Conservation (phyloP, 2,113 vertebrate species). For the Calypte anna region DNA sequence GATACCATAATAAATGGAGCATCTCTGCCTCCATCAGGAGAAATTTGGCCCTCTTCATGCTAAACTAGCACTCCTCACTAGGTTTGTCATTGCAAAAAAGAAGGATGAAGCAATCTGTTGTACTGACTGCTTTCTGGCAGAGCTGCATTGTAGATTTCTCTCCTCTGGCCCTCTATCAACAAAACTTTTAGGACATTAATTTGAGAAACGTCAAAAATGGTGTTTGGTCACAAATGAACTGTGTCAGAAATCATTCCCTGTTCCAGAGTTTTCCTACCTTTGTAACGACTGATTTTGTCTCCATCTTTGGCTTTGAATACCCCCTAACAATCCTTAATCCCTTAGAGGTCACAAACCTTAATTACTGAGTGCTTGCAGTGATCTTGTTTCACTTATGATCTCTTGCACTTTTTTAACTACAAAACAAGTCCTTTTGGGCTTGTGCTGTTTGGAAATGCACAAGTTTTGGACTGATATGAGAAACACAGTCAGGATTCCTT, state of each 20-base stretch:
- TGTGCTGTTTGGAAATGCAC: constrained; percentile 6
- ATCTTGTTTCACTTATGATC: background rate
- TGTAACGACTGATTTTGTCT: background rate
- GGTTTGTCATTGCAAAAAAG: background rate
- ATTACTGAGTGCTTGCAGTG: background rate
- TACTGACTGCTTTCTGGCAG: constrained; percentile 10
- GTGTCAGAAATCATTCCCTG: background rate
- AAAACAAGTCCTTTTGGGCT: background rate
- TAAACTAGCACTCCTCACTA: background rate
- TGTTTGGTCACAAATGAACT: background rate
- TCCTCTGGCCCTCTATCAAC: background rate
- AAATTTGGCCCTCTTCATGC: background rate
- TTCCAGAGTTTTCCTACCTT: background rate
- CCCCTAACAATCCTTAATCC: background rate
- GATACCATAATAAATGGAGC: background rate
- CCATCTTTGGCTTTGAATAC: background rate
- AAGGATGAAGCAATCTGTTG: background rate
- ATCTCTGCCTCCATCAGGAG: background rate
- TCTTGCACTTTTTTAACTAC: constrained; percentile 4
- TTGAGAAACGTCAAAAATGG: background rate
- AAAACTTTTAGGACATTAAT: background rate
- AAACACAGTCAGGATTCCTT: background rate
- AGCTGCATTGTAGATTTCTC: background rate
- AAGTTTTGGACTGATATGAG: background rate
- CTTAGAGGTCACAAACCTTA: background rate